Evolutionary conservation across 2,888 invertebrate genomes (phyloP).

Genomic region (Drosophila mimetica): DNA sequence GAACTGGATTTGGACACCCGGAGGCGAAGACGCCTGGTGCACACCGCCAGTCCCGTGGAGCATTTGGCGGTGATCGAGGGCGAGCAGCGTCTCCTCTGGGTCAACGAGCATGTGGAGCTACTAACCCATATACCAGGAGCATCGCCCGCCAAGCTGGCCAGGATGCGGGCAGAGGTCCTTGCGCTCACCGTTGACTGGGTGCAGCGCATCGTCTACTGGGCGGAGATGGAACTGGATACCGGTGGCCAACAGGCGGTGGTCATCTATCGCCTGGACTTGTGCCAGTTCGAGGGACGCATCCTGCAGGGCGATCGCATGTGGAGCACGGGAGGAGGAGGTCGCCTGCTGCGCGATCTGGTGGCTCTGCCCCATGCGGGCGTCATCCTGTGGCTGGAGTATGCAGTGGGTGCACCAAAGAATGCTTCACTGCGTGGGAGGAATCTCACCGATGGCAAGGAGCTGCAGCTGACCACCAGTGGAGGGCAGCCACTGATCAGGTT

Average conservation of each 20-base stretch:
- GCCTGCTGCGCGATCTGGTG: slow-evolving; percentile 89
- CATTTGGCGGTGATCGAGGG: slow-evolving; percentile 88
- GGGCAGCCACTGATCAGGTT: slow-evolving; percentile 49
- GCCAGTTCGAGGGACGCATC: slow-evolving; percentile 86
- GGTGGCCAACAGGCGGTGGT: slow-evolving; percentile 84
- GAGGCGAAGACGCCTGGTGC: slow-evolving; percentile 87
- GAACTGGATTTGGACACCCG: slow-evolving; percentile 91
- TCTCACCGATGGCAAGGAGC: slow-evolving; percentile 51
- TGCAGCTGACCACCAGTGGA: slow-evolving; percentile 2
- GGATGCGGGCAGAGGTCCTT: slow-evolving; percentile 86
- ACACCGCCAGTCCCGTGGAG: slow-evolving; percentile 87
- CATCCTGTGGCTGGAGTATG: slow-evolving; percentile 93
- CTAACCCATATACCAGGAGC: slow-evolving; percentile 74
- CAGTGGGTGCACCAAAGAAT: no score
- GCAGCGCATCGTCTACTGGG: slow-evolving; percentile 92
- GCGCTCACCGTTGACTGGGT: slow-evolving; percentile 95
- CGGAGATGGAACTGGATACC: slow-evolving; percentile 87
- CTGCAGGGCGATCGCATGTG: slow-evolving; percentile 86
- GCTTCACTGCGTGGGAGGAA: slow-evolving; percentile 72
- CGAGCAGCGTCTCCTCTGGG: slow-evolving; percentile 92
- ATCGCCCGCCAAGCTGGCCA: slow-evolving; percentile 85
- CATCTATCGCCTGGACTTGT: slow-evolving; percentile 88
- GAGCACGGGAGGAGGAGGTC: slow-evolving; percentile 86
- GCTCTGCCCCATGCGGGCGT: slow-evolving; percentile 91
- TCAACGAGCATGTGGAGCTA: slow-evolving; percentile 86